Conservation (phyloP, 2,113 vertebrate species). For the Equus quagga region DNA sequence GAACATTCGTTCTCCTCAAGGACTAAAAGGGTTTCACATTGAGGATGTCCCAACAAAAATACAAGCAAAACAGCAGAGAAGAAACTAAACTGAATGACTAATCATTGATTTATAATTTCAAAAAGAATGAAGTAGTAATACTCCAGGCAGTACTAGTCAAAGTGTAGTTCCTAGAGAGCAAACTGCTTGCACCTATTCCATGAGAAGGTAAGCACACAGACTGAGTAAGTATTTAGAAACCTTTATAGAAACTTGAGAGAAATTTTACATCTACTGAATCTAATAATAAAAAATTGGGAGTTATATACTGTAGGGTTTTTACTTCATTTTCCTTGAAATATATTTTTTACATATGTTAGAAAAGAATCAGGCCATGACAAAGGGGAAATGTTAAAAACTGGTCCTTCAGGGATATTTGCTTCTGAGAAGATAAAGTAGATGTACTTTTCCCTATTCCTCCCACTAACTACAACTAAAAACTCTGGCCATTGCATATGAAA, state of each 20-base stretch:
- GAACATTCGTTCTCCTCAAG: background rate
- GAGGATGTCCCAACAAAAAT: background rate
- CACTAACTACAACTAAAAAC: background rate
- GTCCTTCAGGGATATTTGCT: background rate
- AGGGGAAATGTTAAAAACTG: background rate
- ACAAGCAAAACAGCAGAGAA: background rate
- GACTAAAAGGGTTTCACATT: background rate
- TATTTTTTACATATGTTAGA: slow-evolving; percentile 5
- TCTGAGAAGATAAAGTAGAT: background rate
- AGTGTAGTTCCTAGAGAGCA: background rate
- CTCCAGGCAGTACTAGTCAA: background rate
- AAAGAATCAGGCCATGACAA: slow-evolving; percentile 25
- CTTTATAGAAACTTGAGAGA: background rate
- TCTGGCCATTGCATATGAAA: background rate
- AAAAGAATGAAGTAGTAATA: background rate
- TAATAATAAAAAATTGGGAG: background rate
- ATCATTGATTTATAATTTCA: background rate
- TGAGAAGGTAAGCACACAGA: background rate
- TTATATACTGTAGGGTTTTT: background rate
- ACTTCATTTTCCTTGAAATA: background rate
- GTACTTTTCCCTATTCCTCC: background rate
- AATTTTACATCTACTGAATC: background rate
- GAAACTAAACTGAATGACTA: background rate
- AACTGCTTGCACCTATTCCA: background rate
- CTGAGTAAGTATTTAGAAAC: background rate